Percentiles rank a stretch among this genome's conserved stretches.
phyloP scores from a whole-genome alignment of 2,113 vertebrate species.

The Nematolebias whitei region DNA sequence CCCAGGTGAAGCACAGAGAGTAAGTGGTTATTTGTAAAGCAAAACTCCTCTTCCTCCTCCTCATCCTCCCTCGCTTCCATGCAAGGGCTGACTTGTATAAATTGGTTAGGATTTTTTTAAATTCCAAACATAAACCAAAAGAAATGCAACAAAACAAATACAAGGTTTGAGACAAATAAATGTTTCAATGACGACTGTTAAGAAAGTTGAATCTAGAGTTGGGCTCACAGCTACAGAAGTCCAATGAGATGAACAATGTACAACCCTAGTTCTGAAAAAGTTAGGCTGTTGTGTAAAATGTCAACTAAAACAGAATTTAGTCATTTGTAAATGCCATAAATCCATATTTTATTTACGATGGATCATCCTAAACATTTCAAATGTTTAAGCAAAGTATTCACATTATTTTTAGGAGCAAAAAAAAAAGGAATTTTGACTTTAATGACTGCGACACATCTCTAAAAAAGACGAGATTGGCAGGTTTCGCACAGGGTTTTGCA shows the following conservation, averaged over 20 bases:
- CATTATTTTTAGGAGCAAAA: not conserved
- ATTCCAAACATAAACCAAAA: not conserved
- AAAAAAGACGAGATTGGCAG: no score
- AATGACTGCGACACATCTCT: no score
- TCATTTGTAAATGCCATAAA: no score
- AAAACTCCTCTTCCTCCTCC: constrained; percentile 1
- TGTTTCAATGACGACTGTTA: constrained; percentile 8
- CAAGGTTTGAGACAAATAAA: not conserved
- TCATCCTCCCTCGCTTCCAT: constrained; percentile 4
- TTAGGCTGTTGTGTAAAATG: no score
- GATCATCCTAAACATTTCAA: no score
- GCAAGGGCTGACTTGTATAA: constrained; percentile 12
- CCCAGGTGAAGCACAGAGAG: constrained; percentile 16
- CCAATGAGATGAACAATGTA: no score
- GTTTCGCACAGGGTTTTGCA: no score
- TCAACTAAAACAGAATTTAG: no score
- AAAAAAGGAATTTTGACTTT: not conserved
- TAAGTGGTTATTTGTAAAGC: constrained; percentile 27
- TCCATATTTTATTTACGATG: no score
- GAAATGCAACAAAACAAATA: constrained; percentile 6
- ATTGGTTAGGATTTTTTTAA: not conserved
- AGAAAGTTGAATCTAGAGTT: not conserved
- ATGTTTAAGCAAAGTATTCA: no score
- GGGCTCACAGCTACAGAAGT: no score
- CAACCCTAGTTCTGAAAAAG: no score